Conservation (phyloP, 2,797 vertebrate genomes). For the Gobio occitaniae region DNA sequence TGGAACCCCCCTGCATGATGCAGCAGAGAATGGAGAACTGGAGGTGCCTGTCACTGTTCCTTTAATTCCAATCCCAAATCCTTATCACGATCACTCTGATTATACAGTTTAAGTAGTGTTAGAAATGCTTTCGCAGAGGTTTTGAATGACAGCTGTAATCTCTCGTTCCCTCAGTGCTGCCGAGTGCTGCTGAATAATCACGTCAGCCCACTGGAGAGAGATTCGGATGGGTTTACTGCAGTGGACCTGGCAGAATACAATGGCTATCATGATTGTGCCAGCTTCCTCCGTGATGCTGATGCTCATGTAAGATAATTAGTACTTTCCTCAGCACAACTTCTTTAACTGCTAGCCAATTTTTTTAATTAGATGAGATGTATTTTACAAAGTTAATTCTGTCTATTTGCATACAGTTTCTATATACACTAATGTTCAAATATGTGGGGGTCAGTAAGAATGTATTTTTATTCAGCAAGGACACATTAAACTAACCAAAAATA, state of each 20-base stretch:
- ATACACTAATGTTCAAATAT: not conserved
- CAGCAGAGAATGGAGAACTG: conserved; percentile 85
- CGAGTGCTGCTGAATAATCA: conserved; percentile 77
- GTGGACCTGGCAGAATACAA: conserved; percentile 84
- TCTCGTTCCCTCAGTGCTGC: conserved; percentile 78
- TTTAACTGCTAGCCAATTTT: not conserved
- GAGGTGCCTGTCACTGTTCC: conserved; percentile 73
- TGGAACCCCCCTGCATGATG: conserved; percentile 86
- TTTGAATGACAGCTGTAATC: conserved; percentile 31
- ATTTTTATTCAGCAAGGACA: not conserved
- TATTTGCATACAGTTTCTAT: not conserved
- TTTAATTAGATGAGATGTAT: not conserved
- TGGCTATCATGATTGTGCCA: conserved; percentile 81
- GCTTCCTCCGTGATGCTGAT: conserved; percentile 75
- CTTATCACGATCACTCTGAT: not conserved
- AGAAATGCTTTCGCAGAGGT: not conserved
- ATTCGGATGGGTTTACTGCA: conserved; percentile 82
- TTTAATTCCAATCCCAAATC: not conserved
- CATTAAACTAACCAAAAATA: not conserved
- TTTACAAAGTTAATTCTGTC: not conserved
- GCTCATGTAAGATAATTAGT: conserved; percentile 68
- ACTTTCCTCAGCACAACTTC: not conserved
- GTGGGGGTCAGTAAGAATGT: not conserved
- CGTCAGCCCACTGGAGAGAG: conserved; percentile 75
- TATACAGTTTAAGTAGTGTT: conserved; percentile 15